Evolutionary conservation across 2,888 invertebrate species (phyloP).

Genomic region (Seladonia tumulorum): DNA sequence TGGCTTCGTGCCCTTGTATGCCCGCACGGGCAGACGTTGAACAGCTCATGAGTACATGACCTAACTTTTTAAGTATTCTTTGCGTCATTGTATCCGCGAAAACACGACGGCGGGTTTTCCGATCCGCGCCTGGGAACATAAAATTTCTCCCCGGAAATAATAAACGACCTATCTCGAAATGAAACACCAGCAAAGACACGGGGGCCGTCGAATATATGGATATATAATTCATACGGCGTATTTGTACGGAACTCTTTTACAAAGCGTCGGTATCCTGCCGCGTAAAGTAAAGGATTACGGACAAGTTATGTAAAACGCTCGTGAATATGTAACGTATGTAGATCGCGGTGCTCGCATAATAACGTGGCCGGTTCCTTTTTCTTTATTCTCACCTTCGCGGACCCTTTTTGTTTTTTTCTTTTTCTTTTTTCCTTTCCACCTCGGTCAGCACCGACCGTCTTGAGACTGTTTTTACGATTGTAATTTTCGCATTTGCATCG

Average conservation of each 20-base stretch:
- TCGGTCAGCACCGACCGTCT: conserved; percentile 10
- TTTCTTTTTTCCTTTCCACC: no score
- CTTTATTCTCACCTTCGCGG: conserved; percentile 64
- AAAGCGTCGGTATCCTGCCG: conserved; percentile 54
- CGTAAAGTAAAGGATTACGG: conserved; percentile 65
- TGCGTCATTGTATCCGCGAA: conserved; percentile 8
- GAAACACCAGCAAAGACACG: conserved; percentile 43
- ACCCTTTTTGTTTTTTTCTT: conserved; percentile 8
- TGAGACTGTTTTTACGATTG: conserved; percentile 44
- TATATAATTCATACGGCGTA: conserved; percentile 51
- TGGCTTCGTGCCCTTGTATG: no score
- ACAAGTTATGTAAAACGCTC: conserved; percentile 61
- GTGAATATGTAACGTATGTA: conserved; percentile 70
- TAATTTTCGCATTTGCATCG: conserved; percentile 39
- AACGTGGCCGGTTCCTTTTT: conserved; percentile 57
- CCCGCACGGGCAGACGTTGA: no score
- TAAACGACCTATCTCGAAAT: conserved; percentile 49
- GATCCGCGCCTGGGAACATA: conserved; percentile 9
- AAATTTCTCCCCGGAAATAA: conserved; percentile 28
- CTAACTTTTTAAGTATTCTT: conserved; percentile 38
- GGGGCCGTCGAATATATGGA: conserved; percentile 9
- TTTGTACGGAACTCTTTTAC: conserved; percentile 50
- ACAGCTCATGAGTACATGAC: neutral
- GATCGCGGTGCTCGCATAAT: conserved; percentile 64
- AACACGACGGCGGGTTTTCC: neutral